These are phyloP conservation scores for Agrochola litura DNA, from an alignment of 2,888 invertebrate species.

Conservation along the genomic window DNA sequence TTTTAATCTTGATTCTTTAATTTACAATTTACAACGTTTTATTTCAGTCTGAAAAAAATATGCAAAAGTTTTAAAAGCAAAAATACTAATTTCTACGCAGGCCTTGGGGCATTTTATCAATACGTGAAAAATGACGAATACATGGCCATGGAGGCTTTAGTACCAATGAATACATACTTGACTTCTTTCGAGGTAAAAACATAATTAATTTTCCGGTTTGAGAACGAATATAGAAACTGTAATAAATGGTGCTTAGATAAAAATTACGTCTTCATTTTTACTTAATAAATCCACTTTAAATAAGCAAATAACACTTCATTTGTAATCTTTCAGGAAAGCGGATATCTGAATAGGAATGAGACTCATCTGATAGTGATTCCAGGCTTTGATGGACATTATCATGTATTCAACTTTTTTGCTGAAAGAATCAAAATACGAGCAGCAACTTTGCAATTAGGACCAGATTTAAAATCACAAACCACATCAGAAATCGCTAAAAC, in stretches of 20 bases:
- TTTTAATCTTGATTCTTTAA: not conserved
- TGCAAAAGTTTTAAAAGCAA: not conserved
- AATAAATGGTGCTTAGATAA: not conserved
- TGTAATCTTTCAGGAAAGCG: not conserved
- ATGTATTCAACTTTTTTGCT: not conserved
- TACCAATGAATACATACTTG: slow-evolving; percentile 2
- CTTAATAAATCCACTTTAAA: not conserved
- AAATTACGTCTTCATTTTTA: not conserved
- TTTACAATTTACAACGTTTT: not conserved
- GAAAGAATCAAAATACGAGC: not conserved
- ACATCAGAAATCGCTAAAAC: not conserved
- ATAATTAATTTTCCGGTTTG: not conserved
- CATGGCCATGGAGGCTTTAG: not conserved
- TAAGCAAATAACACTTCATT: not conserved
- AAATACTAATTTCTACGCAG: not conserved
- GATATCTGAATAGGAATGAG: not conserved
- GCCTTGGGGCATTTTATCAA: not conserved
- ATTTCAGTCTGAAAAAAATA: not conserved
- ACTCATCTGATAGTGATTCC: not conserved
- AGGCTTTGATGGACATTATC: not conserved
- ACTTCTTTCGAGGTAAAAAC: not conserved
- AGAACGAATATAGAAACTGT: not conserved
- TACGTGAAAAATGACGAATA: not conserved
- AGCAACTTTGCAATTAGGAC: not conserved
- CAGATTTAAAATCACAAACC: not conserved